Base-by-base conservation (phyloP, 2,888 invertebrate species). In the Eilema sororculum region DNA sequence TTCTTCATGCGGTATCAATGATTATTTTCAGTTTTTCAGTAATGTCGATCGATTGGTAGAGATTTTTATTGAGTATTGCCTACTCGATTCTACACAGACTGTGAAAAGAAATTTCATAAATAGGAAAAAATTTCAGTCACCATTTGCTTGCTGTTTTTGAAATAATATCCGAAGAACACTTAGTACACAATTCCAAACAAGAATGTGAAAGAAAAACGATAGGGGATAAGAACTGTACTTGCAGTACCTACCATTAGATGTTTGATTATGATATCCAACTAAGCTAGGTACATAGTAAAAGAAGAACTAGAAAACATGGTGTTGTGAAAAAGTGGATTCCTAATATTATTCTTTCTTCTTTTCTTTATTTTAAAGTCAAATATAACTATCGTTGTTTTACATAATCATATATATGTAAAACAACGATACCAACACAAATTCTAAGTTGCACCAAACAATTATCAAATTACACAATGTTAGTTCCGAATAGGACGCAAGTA, bases 381-480 rank as follows among this genome's bases (percentile, higher is more conserved):
- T 20, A 20, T 1, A 46, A 46, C 20, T n/a, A n/a, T n/a, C n/a
- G n/a, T n/a, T n/a, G n/a, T n/a, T n/a, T n/a, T n/a, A n/a, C 5
- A 46, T 46, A 37, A 4, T 41, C 13, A 4, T 16, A 41, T 16
- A 41, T 41, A 3, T 20, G 62, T 52, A 25, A 57, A 25, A 46
- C 28, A 41, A 62, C 3, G 24, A 41, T 13, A 62, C 24, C 22
- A 52, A n/a, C 22, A 8, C 12, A 4, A 22, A 24, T 22, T n/a
- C n/a, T n/a, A 22, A 62, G 28, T 57, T 25, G 9, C 28, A 56
- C 22, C 22, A 65, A 52, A 61, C 60, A 68, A 70, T 67, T 75
- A 77, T 69, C 69, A 73, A 72, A 79, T 71, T 71, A 75, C 63
- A 75, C 79, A 81, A 81, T 74, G 77, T 73, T 69, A 65, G 77